A percentile compares a stretch with the other conserved stretches of the same genome.
Conservation (phyloP, 2,888 invertebrate species). For the Strigamia crassipes region DNA sequence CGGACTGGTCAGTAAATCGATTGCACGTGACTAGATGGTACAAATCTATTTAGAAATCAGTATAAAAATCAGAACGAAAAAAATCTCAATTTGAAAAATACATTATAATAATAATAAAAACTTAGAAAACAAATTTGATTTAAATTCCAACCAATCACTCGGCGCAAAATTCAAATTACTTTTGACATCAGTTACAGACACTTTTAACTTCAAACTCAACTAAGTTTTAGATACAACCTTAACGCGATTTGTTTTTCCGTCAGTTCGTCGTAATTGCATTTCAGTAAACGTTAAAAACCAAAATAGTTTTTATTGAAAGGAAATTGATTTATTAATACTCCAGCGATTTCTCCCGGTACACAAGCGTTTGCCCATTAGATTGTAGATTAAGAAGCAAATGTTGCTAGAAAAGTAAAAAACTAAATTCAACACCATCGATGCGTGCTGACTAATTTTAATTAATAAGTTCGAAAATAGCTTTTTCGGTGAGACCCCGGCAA, state of each 20-base stretch:
- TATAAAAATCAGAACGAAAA: background rate
- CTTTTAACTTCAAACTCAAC: background rate
- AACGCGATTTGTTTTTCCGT: background rate
- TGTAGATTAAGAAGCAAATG: background rate
- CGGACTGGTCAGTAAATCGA: background rate
- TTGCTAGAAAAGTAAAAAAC: background rate
- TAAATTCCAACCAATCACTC: background rate
- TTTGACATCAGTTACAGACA: background rate
- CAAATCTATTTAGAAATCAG: background rate
- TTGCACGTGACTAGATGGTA: background rate
- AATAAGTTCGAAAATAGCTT: background rate
- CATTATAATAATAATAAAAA: too few relatives aligned
- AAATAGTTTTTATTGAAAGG: too few relatives aligned
- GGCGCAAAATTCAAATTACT: background rate
- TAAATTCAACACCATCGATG: background rate
- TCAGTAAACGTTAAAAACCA: background rate
- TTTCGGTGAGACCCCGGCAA: background rate
- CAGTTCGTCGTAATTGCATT: background rate
- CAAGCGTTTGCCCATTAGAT: background rate
- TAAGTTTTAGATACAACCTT: background rate
- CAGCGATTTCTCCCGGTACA: background rate
- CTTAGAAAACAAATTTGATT: background rate
- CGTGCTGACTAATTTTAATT: background rate
- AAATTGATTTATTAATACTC: background rate
- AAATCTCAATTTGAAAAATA: background rate